These are phyloP conservation scores for Neodiprion lecontei DNA, from an alignment of 1,140 invertebrate species.

Conservation along the genomic window DNA sequence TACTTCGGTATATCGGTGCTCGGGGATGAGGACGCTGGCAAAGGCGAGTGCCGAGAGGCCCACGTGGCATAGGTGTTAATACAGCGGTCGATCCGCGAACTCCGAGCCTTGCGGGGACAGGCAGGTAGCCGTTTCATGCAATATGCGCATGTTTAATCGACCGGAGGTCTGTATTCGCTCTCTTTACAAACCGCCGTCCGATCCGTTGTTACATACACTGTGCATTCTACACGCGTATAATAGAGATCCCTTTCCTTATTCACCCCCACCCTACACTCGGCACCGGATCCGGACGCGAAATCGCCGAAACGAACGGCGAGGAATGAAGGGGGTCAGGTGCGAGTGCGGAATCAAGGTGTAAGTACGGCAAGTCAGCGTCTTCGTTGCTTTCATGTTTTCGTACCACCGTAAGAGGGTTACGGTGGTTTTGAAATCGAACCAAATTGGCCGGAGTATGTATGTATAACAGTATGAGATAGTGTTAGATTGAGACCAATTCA, in stretches of 20 bases:
- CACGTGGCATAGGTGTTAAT: conserved; percentile 53
- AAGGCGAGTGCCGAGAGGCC: not conserved
- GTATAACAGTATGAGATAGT: no score
- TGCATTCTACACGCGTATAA: not conserved
- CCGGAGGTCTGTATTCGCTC: conserved; percentile 52
- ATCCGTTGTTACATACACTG: conserved; percentile 11
- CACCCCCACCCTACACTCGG: no score
- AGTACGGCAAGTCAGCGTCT: no score
- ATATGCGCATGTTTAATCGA: conserved; percentile 64
- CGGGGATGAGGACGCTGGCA: no score
- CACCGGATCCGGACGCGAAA: not conserved
- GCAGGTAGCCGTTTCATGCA: conserved; percentile 60
- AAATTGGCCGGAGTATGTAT: no score
- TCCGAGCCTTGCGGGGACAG: conserved; percentile 37
- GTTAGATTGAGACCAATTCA: no score
- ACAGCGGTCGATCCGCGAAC: conserved; percentile 56
- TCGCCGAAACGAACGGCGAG: not conserved
- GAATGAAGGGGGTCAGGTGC: not conserved
- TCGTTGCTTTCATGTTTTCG: no score
- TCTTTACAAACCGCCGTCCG: conserved; percentile 45
- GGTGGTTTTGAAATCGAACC: no score
- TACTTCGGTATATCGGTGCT: not conserved
- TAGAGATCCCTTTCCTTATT: no score
- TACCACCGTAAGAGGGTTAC: no score
- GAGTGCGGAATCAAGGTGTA: no score